A percentile compares a stretch with the other conserved stretches of the same genome.
Conservation (phyloP, 2,888 invertebrate genomes). For the Odontothrips loti region DNA sequence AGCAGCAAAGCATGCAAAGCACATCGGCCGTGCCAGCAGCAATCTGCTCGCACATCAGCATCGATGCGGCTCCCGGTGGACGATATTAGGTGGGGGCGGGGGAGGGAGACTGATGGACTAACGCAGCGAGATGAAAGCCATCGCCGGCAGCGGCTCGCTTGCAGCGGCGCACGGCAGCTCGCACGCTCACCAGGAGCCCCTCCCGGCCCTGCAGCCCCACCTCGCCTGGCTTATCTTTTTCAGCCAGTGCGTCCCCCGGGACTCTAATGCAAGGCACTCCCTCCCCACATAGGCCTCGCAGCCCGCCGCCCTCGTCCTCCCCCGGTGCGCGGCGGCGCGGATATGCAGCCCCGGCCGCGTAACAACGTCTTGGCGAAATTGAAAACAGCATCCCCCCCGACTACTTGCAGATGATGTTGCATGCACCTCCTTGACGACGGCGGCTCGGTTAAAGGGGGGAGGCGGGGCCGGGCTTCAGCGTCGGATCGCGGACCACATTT, state of each 20-base stretch:
- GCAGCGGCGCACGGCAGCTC: no score
- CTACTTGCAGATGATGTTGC: constrained; percentile 13
- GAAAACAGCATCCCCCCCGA: not conserved
- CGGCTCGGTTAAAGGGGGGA: not conserved
- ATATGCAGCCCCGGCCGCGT: not conserved
- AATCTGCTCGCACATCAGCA: no score
- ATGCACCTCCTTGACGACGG: not conserved
- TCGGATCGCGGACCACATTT: constrained; percentile 1
- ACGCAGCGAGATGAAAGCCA: no score
- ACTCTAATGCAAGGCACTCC: not conserved
- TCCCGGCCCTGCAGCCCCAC: no score
- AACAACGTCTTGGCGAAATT: constrained; percentile 3
- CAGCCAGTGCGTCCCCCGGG: constrained; percentile 3
- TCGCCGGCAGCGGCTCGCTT: no score
- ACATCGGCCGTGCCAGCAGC: no score
- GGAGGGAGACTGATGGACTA: no score
- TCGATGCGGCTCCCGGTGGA: no score
- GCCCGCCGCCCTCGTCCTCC: not conserved
- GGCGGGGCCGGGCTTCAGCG: not conserved
- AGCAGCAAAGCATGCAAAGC: no score
- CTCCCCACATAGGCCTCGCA: not conserved
- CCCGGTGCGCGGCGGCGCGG: no score
- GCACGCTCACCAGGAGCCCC: no score
- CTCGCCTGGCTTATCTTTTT: not conserved
- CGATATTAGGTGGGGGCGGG: no score